phyloP scores from a whole-genome alignment of 2,888 invertebrate species.

The Endotricha flammealis region DNA sequence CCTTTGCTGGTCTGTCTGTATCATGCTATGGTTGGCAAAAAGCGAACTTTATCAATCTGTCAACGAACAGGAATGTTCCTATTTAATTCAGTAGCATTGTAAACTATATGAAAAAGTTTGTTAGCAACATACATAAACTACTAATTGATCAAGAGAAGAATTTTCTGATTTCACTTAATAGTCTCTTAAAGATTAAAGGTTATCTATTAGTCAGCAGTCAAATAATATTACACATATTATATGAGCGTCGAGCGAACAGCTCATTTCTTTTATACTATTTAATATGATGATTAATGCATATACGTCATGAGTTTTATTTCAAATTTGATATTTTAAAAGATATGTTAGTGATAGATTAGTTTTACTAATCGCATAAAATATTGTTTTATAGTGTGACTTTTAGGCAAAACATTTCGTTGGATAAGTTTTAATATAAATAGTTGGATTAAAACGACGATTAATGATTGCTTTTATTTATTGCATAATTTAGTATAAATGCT shows the following conservation, averaged over 20 bases:
- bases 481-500: too few relatives aligned
- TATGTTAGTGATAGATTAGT: too few relatives aligned
- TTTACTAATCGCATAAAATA: too few relatives aligned
- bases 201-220: background rate
- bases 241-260: background rate
- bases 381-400: too few relatives aligned
- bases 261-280: background rate
- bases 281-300: background rate
- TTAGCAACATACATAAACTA: background rate
- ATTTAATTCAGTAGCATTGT: background rate
- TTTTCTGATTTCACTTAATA: background rate
- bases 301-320: too few relatives aligned
- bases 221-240: background rate
- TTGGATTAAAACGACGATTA: too few relatives aligned
- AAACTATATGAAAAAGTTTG: background rate
- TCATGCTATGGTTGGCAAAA: conserved; percentile 60
- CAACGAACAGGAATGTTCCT: background rate
- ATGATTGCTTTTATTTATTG: too few relatives aligned
- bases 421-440: too few relatives aligned
- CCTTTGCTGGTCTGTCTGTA: conserved; percentile 40
- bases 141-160: background rate
- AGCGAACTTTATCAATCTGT: conserved; percentile 7
- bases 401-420: too few relatives aligned
- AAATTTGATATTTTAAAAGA: too few relatives aligned
- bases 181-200: background rate